Percentiles rank a stretch among this genome's conserved stretches.
Conservation (phyloP, 2,797 vertebrate genomes). For the Malacoraja senta region DNA sequence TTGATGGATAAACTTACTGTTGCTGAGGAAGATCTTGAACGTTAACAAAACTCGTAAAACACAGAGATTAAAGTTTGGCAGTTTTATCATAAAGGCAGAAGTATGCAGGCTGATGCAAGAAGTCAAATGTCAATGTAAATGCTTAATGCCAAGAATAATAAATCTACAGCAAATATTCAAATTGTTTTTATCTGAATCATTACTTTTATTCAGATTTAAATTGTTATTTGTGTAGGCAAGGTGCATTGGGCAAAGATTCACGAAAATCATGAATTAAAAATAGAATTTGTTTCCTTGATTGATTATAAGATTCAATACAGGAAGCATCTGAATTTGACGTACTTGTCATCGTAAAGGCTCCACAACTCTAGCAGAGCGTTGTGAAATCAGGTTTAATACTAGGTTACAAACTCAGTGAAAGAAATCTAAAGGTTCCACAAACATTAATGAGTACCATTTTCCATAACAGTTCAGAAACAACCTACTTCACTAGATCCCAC, state of each 20-base stretch:
- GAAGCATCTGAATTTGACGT: not conserved
- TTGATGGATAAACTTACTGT: not conserved
- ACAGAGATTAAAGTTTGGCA: not conserved
- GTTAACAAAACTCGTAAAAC: not conserved
- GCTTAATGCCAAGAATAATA: not conserved
- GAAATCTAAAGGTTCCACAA: not conserved
- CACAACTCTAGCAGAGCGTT: not conserved
- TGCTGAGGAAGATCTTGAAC: not conserved
- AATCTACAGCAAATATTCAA: not conserved
- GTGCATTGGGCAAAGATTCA: not conserved
- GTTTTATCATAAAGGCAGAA: not conserved
- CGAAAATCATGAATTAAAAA: conserved; percentile 1
- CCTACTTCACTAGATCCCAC: not conserved
- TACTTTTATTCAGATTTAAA: not conserved
- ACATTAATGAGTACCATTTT: not conserved
- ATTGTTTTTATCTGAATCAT: not conserved
- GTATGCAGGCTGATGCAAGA: not conserved
- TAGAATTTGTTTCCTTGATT: not conserved
- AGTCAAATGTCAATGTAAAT: not conserved
- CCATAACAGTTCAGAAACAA: not conserved
- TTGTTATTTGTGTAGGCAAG: not conserved
- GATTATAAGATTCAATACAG: not conserved
- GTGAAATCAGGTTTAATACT: not conserved
- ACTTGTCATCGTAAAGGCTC: not conserved
- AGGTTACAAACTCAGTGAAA: not conserved